These are phyloP conservation scores for Buteo buteo DNA, from an alignment of 2,113 vertebrate genomes.

Conservation along the genomic window DNA sequence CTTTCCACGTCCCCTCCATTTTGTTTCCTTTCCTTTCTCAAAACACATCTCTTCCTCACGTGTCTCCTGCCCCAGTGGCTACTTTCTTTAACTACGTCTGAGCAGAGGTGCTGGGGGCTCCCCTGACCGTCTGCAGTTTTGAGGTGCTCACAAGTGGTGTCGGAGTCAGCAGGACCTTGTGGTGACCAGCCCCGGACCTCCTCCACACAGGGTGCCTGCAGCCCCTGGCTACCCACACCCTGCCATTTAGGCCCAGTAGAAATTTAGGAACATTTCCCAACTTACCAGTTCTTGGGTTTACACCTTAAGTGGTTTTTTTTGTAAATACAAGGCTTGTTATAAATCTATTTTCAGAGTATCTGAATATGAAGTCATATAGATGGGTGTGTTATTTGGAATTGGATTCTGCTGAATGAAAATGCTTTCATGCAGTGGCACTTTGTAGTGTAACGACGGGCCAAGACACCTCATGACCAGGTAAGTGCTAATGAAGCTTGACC, in stretches of 20 bases:
- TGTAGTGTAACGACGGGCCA: accelerated
- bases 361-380: background rate
- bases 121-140: background rate
- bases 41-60: accelerated
- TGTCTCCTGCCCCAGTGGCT: background rate
- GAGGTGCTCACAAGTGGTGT: background rate
- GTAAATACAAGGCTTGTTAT: background rate
- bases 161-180: background rate
- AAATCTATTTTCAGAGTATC: background rate
- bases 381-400: background rate
- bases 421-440: background rate
- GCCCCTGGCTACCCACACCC: background rate
- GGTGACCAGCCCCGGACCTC: background rate
- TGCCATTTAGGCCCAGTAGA: background rate
- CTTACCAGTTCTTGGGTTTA: background rate
- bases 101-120: background rate
- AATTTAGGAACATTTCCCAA: background rate
- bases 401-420: background rate
- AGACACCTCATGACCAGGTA: background rate
- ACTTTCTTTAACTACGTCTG: background rate
- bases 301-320: background rate
- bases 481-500: background rate
- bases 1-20: background rate
- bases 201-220: background rate
- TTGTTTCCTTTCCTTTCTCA: background rate